phyloP scores from a whole-genome alignment of 2,797 vertebrate genomes.

The Onychomys arenicola region DNA sequence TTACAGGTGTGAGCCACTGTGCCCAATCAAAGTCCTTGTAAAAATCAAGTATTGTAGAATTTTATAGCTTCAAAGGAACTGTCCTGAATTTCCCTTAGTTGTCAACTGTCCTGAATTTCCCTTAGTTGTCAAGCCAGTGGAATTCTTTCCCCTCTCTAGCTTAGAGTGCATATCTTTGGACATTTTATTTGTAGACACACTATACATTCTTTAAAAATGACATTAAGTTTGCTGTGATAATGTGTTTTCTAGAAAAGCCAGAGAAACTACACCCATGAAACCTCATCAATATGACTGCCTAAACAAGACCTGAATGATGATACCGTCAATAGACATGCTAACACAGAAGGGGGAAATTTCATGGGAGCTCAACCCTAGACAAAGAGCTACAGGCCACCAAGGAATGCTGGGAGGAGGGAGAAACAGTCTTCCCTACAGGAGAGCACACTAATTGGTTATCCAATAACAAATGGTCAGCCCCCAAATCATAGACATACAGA shows the following conservation, averaged over 20 bases:
- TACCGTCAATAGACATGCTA: neutral
- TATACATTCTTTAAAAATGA: neutral
- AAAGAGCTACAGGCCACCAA: neutral
- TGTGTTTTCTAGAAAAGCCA: neutral
- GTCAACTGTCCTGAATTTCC: neutral
- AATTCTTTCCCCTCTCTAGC: neutral
- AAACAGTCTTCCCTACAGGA: neutral
- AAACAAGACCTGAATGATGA: neutral
- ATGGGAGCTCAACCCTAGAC: neutral
- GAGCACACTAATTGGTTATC: neutral
- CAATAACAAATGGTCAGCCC: neutral
- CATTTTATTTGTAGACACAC: neutral
- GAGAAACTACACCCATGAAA: neutral
- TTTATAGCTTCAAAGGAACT: neutral
- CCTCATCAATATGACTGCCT: neutral
- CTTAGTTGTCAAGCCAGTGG: neutral
- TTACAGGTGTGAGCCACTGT: neutral
- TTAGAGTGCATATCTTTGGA: constrained; percentile 25
- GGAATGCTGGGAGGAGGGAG: neutral
- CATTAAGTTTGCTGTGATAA: neutral
- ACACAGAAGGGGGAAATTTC: neutral
- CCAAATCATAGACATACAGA: neutral
- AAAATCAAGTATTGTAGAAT: constrained; percentile 49
- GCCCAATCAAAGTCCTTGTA: neutral
- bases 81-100: neutral